These are phyloP conservation scores for Lasius fuliginosus DNA, from an alignment of 2,888 invertebrate genomes.

Conservation along the genomic window DNA sequence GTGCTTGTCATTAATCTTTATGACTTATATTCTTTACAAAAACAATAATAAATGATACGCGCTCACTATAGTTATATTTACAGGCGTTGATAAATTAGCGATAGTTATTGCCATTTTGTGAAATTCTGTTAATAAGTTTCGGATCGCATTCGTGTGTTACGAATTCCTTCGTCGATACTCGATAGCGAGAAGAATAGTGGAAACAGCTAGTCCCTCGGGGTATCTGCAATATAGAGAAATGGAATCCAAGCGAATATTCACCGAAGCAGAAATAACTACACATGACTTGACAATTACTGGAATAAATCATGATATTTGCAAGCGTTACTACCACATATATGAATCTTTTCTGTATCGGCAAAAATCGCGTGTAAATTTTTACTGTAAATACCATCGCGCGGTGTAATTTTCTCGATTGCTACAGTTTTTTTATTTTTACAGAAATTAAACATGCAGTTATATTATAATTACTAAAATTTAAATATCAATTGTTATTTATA, in stretches of 20 bases:
- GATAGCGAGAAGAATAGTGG: constrained; percentile 14
- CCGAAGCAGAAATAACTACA: constrained; percentile 43
- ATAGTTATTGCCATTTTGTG: background rate
- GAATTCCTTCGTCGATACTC: constrained; percentile 25
- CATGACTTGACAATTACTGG: constrained; percentile 42
- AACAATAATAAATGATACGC: background rate
- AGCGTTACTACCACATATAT: background rate
- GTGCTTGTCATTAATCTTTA: constrained; percentile 1
- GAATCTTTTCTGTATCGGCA: background rate
- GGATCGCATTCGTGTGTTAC: constrained; percentile 6
- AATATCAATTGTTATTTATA: background rate
- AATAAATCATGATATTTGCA: constrained; percentile 39
- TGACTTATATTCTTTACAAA: background rate
- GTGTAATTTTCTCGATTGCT: constrained; percentile 18
- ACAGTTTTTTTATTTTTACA: background rate
- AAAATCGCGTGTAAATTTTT: background rate
- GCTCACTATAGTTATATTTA: background rate
- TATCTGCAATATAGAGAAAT: constrained; percentile 45
- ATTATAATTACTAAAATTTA: background rate
- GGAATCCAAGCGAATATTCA: constrained; percentile 37
- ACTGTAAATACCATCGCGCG: background rate
- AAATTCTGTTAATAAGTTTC: constrained; percentile 40
- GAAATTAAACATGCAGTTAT: background rate
- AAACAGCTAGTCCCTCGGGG: constrained; percentile 9
- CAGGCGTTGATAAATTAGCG: constrained; percentile 14